Evolutionary conservation across 1,140 invertebrate genomes (phyloP).

Genomic region (Nixonia krombeini): DNA sequence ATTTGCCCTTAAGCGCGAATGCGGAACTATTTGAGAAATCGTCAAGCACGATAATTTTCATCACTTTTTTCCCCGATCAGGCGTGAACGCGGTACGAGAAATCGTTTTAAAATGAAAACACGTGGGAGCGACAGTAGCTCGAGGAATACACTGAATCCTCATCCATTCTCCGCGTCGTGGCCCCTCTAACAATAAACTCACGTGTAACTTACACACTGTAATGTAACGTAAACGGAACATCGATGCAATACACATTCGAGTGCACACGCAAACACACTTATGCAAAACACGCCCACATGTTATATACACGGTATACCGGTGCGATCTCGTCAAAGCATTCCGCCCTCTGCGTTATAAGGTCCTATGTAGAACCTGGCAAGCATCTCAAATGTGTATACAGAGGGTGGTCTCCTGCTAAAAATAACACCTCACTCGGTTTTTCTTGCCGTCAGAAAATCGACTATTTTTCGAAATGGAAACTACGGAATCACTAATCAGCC

Average conservation of each 20-base stretch:
- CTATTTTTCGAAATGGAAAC: too few relatives aligned
- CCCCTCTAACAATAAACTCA: constrained; percentile 67
- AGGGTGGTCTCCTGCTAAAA: constrained; percentile 32
- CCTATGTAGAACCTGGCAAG: neutral
- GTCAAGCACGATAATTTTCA: neutral
- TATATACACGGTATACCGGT: constrained; percentile 21
- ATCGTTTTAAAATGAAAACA: constrained; percentile 11
- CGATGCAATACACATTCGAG: constrained; percentile 23
- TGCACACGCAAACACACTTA: constrained; percentile 22
- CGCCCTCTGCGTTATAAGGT: neutral
- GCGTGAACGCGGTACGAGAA: constrained; percentile 3
- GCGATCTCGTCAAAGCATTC: constrained; percentile 28
- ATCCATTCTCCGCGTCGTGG: constrained; percentile 44
- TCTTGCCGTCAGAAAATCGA: too few relatives aligned
- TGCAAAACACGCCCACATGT: constrained; percentile 34
- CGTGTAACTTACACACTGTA: constrained; percentile 49
- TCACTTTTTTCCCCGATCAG: neutral
- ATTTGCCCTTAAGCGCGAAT: too few relatives aligned
- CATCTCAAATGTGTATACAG: constrained; percentile 34
- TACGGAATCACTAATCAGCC: too few relatives aligned
- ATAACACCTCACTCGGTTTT: constrained; percentile 26
- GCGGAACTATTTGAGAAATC: neutral
- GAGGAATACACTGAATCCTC: constrained; percentile 58
- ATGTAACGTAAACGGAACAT: constrained; percentile 36
- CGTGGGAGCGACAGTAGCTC: constrained; percentile 48